Evolutionary conservation across 92 coral and sea anemone species (phyloP), one percentile per base, ranked within the genome.

Genomic region (Hydrozoanthus gracilis): DNA sequence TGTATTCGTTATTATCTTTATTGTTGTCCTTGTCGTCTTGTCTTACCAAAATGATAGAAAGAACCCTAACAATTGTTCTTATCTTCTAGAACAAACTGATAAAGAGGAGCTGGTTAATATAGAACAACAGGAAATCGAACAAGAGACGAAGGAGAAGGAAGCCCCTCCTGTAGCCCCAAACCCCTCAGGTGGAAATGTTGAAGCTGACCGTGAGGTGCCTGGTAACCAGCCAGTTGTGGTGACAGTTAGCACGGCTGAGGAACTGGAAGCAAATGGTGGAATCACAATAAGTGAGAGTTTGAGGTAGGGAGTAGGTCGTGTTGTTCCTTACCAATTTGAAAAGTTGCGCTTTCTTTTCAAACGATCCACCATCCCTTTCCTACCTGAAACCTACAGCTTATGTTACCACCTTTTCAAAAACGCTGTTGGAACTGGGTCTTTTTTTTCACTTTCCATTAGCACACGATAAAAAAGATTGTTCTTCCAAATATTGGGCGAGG

Each of bases 241-340:
- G 67, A 93, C 92, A n/a, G 93, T 91, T 51, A 88, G 91, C 66
- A 84, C 92, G 46, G 94, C 73, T 1, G 93, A 90, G 78, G 93
- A 89, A n/a, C 54, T 70, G 55, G 86, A 84, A 6, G 78, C 62
- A 4, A 78, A 90, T 15, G 89, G 82, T 55, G 89, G 88, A 76
- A 91, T 97, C 16, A 83, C 93, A 51, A 95, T 97, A 56, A 92
- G 94, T 66, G 98, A 95, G 67, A 95, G 99, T 87, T 87, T 97
- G 54, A 97, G 99, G 99, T 97, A 76, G 61, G 82, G 77, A 52
- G 64, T 10, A 10, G 51, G 47, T 7, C 39, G 39, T 0, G 39
- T 27, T 27, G 39, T 2, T 27, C 2, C 1, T 27, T 0, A 27
- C 2, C 0, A 27, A 27, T 27, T 27, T 27, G 39, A 2, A 27